Percentiles rank a stretch among this genome's conserved stretches.
Conservation (phyloP, 2,888 invertebrate genomes). For the Drepana falcataria region DNA sequence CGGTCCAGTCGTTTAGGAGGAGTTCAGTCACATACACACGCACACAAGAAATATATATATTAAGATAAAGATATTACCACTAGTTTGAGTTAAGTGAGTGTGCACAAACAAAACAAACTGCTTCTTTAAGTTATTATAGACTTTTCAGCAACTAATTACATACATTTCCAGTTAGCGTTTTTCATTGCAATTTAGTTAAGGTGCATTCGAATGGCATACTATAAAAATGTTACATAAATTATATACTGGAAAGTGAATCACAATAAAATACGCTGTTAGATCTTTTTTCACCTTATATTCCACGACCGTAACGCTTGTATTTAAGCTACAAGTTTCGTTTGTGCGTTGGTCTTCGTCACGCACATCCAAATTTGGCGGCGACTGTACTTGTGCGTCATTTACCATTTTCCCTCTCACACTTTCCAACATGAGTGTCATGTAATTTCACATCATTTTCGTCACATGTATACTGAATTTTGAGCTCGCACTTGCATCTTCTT, state of each 20-base stretch:
- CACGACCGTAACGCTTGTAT: slow-evolving; percentile 50
- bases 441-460: slow-evolving; percentile 33
- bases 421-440: slow-evolving; percentile 45
- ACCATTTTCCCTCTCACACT: slow-evolving; percentile 64
- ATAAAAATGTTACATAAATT: not conserved
- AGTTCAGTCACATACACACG: too few relatives aligned
- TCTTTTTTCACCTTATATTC: slow-evolving; percentile 53
- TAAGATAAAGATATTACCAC: too few relatives aligned
- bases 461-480: slow-evolving; percentile 15
- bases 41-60: too few relatives aligned
- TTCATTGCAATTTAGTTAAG: not conserved
- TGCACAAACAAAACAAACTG: too few relatives aligned
- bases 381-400: slow-evolving; percentile 72
- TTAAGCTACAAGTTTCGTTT: slow-evolving; percentile 51
- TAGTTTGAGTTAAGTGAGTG: too few relatives aligned
- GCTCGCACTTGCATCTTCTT: slow-evolving; percentile 6
- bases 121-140: too few relatives aligned
- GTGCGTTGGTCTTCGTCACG: slow-evolving; percentile 44
- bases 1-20: too few relatives aligned
- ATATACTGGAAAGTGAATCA: not conserved
- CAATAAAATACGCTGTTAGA: not conserved
- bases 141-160: too few relatives aligned
- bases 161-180: not conserved
- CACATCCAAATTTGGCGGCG: slow-evolving; percentile 59
- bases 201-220: not conserved